Base-by-base conservation (phyloP, 1,140 invertebrate species). In the Neodiprion fabricii region DNA sequence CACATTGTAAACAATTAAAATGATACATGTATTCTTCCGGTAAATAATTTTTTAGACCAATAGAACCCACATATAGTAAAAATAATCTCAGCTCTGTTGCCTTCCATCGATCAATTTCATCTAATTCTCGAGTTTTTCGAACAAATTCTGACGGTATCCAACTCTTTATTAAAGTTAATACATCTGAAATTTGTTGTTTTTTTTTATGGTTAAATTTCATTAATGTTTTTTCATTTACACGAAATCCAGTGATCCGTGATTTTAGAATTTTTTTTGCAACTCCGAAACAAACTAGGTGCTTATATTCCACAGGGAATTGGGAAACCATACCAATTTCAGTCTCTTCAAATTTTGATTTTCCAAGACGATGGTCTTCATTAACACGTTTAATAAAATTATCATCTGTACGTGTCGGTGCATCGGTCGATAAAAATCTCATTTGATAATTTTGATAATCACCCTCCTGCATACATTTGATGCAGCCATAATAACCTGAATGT, bases 251-350 rank as follows among this genome's bases (percentile, higher is more conserved):
- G 53, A 83, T 80, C 82, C 81, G 85, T 61, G 76, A 72, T 67
- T 70, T 70, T 9, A 88, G 70, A 28, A 88, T 68, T 76, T 83
- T 84, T 80, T 80, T 82, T 61, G 81, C 81, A 8, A 88, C 86
- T 11, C 86, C 86, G 21, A 89, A 68, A 76, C 83, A 87, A 17
- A 86, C 78, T 1, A 82, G 70, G 79, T 88, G 87, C 86, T 88
- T 87, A 76, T 85, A 86, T 78, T 89, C 87, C 9, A 85, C 73
- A 12, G 79, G 78, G 74, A 86, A 79, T 71, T 77, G 67, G n/a
- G 78, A 78, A 10, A 88, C 81, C 76, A 88, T 79, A 73, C 82
- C 80, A 17, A 88, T 50, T 50, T 73, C 66, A 21, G 79, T 70
- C 71, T 69, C 10, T 69, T 71, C 50, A 9, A 88, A 79, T 12